A percentile compares a stretch with the other conserved stretches of the same genome.
phyloP scores from a whole-genome alignment of 23 tunicate genomes.

The Diplosoma virens region DNA sequence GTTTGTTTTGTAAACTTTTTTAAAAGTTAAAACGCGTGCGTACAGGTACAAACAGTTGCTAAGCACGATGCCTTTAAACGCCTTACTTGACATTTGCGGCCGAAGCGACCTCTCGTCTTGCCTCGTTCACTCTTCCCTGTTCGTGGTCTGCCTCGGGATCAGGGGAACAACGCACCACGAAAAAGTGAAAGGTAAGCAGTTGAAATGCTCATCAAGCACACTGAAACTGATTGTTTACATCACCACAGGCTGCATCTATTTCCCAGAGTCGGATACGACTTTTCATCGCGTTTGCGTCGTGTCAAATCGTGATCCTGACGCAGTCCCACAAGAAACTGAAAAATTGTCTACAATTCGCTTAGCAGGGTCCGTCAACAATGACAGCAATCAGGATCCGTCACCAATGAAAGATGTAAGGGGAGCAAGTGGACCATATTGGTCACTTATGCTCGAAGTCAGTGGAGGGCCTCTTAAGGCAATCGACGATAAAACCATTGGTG shows the following conservation, averaged over 20 bases:
- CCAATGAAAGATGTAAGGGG: neutral
- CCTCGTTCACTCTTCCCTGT: conserved; percentile 56
- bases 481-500: conserved; percentile 70
- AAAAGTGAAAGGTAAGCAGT: conserved; percentile 54
- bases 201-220: neutral
- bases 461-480: conserved; percentile 80
- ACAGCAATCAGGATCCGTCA: conserved; percentile 14
- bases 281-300: conserved; percentile 95
- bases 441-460: conserved; percentile 83
- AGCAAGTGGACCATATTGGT: conserved; percentile 94
- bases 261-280: conserved; percentile 81
- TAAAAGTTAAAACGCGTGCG: too few relatives aligned
- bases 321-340: conserved; percentile 51
- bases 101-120: conserved; percentile 37
- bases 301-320: conserved; percentile 77
- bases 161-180: conserved; percentile 61
- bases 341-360: conserved; percentile 52
- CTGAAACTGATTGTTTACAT: neutral
- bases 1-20: neutral
- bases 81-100: conserved; percentile 75
- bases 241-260: conserved; percentile 85
- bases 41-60: conserved; percentile 70
- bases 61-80: conserved; percentile 79
- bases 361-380: conserved; percentile 29
- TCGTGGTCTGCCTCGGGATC: conserved; percentile 88